These are phyloP conservation scores for Reinhardtius hippoglossoides DNA, from an alignment of 2,113 vertebrate species.

Conservation along the genomic window DNA sequence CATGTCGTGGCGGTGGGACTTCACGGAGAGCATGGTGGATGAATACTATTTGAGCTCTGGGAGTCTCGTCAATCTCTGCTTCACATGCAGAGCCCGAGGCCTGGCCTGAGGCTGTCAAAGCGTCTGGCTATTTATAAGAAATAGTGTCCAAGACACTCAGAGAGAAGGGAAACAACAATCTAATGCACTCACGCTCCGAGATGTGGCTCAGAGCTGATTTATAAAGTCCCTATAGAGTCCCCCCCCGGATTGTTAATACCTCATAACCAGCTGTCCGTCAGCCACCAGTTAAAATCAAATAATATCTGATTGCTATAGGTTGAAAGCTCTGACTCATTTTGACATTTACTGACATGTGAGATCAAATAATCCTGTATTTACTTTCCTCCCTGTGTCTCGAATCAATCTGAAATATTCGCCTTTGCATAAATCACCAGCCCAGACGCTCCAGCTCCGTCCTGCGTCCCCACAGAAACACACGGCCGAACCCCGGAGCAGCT, in stretches of 20 bases:
- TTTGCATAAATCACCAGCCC: conserved; percentile 58
- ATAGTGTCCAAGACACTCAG: conserved; percentile 26
- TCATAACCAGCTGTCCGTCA: conserved; percentile 35
- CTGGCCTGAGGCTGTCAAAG: conserved; percentile 44
- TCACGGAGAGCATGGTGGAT: conserved; percentile 6
- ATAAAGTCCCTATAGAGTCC: not conserved
- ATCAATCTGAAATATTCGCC: conserved; percentile 64
- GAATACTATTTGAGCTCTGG: conserved; percentile 26
- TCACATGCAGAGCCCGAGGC: conserved; percentile 61
- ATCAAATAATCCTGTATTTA: conserved; percentile 57
- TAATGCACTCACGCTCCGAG: conserved; percentile 2
- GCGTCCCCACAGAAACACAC: conserved; percentile 31
- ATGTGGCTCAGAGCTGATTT: conserved; percentile 2
- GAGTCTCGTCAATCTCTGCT: conserved; percentile 57
- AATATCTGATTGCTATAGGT: conserved; percentile 15
- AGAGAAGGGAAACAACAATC: conserved; percentile 39
- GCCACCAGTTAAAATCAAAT: conserved; percentile 16
- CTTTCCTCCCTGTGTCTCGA: conserved; percentile 28
- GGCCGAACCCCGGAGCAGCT: conserved; percentile 20
- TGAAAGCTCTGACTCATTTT: conserved; percentile 27
- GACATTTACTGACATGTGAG: conserved; percentile 48
- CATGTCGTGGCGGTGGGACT: conserved; percentile 25
- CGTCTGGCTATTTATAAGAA: conserved; percentile 46
- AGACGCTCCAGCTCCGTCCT: not conserved
- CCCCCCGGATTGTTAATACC: conserved; percentile 9